Evolutionary conservation across 2,888 invertebrate species (phyloP).

Genomic region (Pyralis farinalis): DNA sequence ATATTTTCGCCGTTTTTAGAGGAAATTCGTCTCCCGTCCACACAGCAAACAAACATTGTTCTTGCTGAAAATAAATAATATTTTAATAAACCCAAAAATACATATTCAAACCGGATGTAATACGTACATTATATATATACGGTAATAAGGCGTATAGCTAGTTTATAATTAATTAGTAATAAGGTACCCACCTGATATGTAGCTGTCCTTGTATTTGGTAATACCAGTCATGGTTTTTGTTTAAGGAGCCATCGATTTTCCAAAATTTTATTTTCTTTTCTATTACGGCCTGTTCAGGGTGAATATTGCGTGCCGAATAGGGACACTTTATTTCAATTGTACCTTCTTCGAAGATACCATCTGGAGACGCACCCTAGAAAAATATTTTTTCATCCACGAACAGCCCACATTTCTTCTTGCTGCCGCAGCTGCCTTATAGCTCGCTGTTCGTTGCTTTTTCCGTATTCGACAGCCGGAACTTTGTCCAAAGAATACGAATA

Average conservation of each 20-base stretch:
- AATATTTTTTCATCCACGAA: slow-evolving; percentile 14
- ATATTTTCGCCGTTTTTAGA: neutral
- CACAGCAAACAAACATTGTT: slow-evolving; percentile 6
- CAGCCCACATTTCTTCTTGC: slow-evolving; percentile 14
- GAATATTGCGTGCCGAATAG: neutral
- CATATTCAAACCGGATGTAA: too few species aligned
- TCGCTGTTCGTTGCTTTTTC: slow-evolving; percentile 11
- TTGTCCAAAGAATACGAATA: slow-evolving; percentile 9
- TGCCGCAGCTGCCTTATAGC: slow-evolving; percentile 11
- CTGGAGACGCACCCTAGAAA: slow-evolving; percentile 13
- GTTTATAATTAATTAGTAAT: too few species aligned
- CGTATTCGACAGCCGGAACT: slow-evolving; percentile 10
- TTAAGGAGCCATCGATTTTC: neutral
- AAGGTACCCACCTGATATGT: slow-evolving; percentile 3
- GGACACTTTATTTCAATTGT: slow-evolving; percentile 7
- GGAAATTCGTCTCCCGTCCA: slow-evolving; percentile 3
- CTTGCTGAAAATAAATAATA: too few species aligned
- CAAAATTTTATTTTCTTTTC: slow-evolving; percentile 3
- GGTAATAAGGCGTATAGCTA: too few species aligned
- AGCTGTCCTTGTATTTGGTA: slow-evolving; percentile 6
- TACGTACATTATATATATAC: too few species aligned
- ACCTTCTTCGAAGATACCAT: slow-evolving; percentile 1
- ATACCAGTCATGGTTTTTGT: slow-evolving; percentile 3
- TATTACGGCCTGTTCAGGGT: neutral
- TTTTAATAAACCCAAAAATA: too few species aligned